Base-by-base conservation (phyloP, 2,888 invertebrate genomes). In the Scaptomyza tumidula region DNA sequence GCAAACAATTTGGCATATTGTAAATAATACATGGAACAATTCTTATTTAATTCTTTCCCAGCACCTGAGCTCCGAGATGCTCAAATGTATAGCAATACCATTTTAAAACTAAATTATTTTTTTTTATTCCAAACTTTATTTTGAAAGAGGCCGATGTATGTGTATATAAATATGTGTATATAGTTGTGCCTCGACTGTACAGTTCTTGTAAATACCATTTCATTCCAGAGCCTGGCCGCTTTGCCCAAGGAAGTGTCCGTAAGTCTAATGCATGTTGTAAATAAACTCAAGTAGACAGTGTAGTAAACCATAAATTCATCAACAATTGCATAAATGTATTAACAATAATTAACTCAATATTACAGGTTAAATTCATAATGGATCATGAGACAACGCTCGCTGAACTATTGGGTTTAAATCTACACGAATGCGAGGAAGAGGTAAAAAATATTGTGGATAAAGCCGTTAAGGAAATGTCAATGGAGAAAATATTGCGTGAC, bases 401-500 rank as follows among this genome's bases (percentile, higher is more conserved):
- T 1, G 98, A 99, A 91, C 93, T 99, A 24, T 93, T 99, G 72
- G 97, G 97, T 6, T 93, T 99, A 50, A 98, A 98, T 92, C 94
- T 99, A 10, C 99, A 99, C 91, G 97, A 98, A 92, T 98, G 97
- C 92, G 99, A 99, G 92, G 99, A 99, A 91, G 98, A 99, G 92
- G 98, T 98, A 0, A 97, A 98, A 90, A 98, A 97, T 91, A 98
- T 99, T 85, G 99, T 99, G 9, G 99, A 99, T 91, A 98, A 98
- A 93, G 98, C 99, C 0, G 98, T 98, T 0, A 99, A 99, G 93
- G 99, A 99, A 93, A 98, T 98, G 97, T 97, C 98, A 2, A 99
- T 99, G 98, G 99, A 99, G 92, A 98, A 98, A 91, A 96, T 96
- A 59, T 93, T 99, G 53, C 95, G 97, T 77, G 98, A 99, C 88